Conservation (phyloP, 2,113 vertebrate genomes). For the Xenopus laevis region DNA sequence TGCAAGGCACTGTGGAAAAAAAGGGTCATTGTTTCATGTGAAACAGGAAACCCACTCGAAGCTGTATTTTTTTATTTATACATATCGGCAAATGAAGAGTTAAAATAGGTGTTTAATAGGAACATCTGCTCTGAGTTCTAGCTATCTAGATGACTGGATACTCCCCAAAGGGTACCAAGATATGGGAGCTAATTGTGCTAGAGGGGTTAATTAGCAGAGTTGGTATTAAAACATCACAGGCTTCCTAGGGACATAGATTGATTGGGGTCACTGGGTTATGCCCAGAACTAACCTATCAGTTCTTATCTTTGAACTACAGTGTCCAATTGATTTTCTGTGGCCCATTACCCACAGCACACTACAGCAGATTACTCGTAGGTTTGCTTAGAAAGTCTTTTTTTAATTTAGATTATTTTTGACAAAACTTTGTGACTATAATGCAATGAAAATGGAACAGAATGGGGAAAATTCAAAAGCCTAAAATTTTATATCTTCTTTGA, state of each 20-base stretch:
- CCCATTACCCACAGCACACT: constrained; percentile 72
- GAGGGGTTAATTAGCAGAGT: constrained; percentile 68
- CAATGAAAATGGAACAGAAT: background rate
- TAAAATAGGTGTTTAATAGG: constrained; percentile 65
- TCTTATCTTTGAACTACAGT: constrained; percentile 77
- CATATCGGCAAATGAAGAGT: constrained; percentile 58
- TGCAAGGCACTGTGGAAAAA: constrained; percentile 21
- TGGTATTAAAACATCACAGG: constrained; percentile 65
- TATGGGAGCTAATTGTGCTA: constrained; percentile 1
- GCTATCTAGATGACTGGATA: constrained; percentile 1
- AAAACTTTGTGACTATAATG: constrained; percentile 33
- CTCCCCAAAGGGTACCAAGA: background rate
- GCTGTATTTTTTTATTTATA: constrained; percentile 40
- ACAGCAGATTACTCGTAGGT: constrained; percentile 39
- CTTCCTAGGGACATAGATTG: constrained; percentile 80
- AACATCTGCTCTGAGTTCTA: constrained; percentile 74
- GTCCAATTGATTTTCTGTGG: constrained; percentile 89
- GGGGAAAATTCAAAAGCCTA: background rate
- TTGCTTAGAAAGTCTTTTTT: constrained; percentile 48
- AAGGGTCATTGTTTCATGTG: constrained; percentile 10
- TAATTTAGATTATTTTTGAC: constrained; percentile 45
- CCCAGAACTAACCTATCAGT: constrained; percentile 66
- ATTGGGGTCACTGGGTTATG: constrained; percentile 78
- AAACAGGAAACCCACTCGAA: constrained; percentile 5
- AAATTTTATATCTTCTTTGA: constrained; percentile 2